Conservation (phyloP, 2,113 vertebrate species). For the Suricata suricatta region DNA sequence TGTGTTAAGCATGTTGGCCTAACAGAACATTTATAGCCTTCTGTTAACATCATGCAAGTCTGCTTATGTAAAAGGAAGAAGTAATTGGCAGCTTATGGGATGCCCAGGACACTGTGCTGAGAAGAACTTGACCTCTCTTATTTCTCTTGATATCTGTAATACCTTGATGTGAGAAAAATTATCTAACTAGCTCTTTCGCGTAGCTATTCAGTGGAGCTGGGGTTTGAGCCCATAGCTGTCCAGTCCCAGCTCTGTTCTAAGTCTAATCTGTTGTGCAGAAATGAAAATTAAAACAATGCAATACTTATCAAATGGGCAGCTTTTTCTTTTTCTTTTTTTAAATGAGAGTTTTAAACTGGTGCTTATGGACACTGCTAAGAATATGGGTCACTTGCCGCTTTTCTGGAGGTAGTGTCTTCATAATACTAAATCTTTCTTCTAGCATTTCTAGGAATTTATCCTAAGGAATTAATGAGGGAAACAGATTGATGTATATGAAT, state of each 20-base stretch:
- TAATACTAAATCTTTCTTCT: background rate
- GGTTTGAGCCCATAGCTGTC: background rate
- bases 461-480: conserved; percentile 33
- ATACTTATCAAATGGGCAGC: background rate
- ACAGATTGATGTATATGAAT: conserved; percentile 32
- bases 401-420: background rate
- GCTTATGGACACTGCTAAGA: background rate
- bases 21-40: background rate
- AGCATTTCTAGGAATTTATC: conserved; percentile 40
- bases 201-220: background rate
- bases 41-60: background rate
- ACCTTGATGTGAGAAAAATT: background rate
- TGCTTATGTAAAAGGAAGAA: conserved; percentile 7
- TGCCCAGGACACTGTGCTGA: background rate
- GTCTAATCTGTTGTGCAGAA: background rate
- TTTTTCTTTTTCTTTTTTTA: background rate
- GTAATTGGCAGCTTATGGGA: background rate
- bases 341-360: background rate
- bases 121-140: background rate
- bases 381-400: background rate
- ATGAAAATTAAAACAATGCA: background rate
- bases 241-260: background rate
- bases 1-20: background rate
- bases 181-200: background rate
- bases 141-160: conserved; percentile 29